These are phyloP conservation scores for Sympetrum striolatum DNA, from an alignment of 2,888 invertebrate species.

Conservation along the genomic window DNA sequence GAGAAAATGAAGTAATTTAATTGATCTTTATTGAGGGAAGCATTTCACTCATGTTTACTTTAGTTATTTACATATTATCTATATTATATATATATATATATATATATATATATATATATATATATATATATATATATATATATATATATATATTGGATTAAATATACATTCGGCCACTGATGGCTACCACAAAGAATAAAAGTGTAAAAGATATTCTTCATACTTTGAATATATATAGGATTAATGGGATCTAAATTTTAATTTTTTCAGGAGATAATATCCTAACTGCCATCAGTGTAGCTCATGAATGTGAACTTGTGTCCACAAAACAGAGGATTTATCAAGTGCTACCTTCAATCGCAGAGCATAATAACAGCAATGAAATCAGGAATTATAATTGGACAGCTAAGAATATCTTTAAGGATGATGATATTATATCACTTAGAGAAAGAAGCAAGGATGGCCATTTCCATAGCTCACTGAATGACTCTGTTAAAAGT, in stretches of 20 bases:
- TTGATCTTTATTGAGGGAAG: too few relatives aligned
- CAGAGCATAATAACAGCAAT: not conserved
- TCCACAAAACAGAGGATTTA: conserved; percentile 63
- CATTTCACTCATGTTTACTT: too few relatives aligned
- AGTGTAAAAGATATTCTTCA: too few relatives aligned
- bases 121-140: too few relatives aligned
- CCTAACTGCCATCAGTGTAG: conserved; percentile 91
- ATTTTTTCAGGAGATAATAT: conserved; percentile 76
- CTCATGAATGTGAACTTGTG: conserved; percentile 88
- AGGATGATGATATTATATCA: conserved; percentile 13
- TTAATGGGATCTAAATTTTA: not conserved
- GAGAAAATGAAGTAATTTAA: too few relatives aligned
- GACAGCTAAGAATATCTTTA: conserved; percentile 23
- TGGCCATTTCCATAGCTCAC: not conserved
- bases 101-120: too few relatives aligned
- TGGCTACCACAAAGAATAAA: too few relatives aligned
- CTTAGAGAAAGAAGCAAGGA: not conserved
- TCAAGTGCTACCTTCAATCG: not conserved
- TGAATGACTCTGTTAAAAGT: not conserved
- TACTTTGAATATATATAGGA: too few relatives aligned
- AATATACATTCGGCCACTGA: too few relatives aligned
- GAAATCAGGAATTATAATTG: not conserved
- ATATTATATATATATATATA: too few relatives aligned
- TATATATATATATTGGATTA: too few relatives aligned
- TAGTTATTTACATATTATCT: too few relatives aligned